Base-by-base conservation (phyloP, 2,888 invertebrate species). In the Stomorhina lunata region DNA sequence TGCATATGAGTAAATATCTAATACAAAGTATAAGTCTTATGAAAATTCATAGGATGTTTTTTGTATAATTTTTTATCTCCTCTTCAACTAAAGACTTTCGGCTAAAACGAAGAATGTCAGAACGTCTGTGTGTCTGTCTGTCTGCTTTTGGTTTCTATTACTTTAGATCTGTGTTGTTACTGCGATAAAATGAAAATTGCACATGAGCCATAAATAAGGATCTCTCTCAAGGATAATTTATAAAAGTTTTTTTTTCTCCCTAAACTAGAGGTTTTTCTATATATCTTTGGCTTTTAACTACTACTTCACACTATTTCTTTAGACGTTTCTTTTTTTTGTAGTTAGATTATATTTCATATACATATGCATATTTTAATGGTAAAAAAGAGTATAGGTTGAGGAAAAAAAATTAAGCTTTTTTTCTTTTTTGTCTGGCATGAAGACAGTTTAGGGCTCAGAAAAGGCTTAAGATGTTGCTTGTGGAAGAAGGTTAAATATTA, bases 141-240 rank as follows among this genome's bases (percentile, higher is more conserved):
- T 32, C 45, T 69, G 68, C 68, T 63, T 66, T 53, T 53, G 27
- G 32, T 79, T 79, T 65, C 29, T 72, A 65, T 72, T 79, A 72
- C 29, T 66, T 68, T 43, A 82, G 79, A 79, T 79, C 75, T 79
- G 73, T 89, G 88, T 88, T 90, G 78, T 55, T 88, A 73, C 78
- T 89, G 88, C 89, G 90, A 90, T 90, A 90, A 91, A 91, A 91
- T 90, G 89, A 90, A 90, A 91, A 90, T 90, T 90, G 88, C 90
- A 89, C 89, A 90, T 88, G 87, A 88, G 86, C 87, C 86, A 90
- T 91, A 91, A 91, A 91, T 89, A 90, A 90, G 90, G 90, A 91
- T 90, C 83, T 90, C 90, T 91, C 90, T 87, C 89, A 90, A 90
- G 90, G 88, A 91, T 90, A 91, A 91, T 90, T 90, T 90, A 90